Conservation (phyloP, 23 tunicate genomes). For the Halocynthia aurantium region DNA sequence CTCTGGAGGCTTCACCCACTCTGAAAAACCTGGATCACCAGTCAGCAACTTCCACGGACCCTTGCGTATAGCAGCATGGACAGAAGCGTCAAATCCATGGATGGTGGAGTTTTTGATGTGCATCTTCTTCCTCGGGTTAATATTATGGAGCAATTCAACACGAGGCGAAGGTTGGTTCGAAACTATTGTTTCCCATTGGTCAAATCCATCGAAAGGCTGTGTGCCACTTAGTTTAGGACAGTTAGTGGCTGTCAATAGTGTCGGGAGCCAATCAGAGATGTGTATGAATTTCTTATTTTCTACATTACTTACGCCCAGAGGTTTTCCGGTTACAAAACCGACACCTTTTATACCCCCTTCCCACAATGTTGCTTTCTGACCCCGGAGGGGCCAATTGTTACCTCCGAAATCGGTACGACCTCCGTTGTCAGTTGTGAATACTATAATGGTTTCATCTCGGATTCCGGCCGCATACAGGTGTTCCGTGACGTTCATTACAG, state of each 20-base stretch:
- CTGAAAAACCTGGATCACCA: constrained; percentile 48
- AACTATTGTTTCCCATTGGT: constrained; percentile 57
- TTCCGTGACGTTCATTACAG: constrained; percentile 68
- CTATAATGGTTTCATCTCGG: constrained; percentile 60
- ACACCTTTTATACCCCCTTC: constrained; percentile 89
- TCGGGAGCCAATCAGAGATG: constrained; percentile 82
- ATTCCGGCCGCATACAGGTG: constrained; percentile 55
- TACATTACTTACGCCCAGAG: constrained; percentile 9
- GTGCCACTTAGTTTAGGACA: constrained; percentile 41
- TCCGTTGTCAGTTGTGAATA: constrained; percentile 87
- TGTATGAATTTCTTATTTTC: constrained; percentile 33
- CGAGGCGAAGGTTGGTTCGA: constrained; percentile 37
- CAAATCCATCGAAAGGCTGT: constrained; percentile 57
- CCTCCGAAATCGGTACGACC: constrained; percentile 84
- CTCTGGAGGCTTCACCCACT: constrained; percentile 70
- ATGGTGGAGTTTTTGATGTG: background rate
- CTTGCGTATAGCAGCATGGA: constrained; percentile 49
- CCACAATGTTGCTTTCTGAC: constrained; percentile 79
- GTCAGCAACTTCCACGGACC: constrained; percentile 78
- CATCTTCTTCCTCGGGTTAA: constrained; percentile 28
- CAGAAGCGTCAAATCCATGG: constrained; percentile 47
- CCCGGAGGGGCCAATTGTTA: constrained; percentile 83
- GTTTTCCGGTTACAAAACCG: constrained; percentile 74
- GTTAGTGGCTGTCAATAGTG: constrained; percentile 38
- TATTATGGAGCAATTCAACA: constrained; percentile 62